Base-by-base conservation (phyloP, 1,140 invertebrate species). In the Uloborus diversus region DNA sequence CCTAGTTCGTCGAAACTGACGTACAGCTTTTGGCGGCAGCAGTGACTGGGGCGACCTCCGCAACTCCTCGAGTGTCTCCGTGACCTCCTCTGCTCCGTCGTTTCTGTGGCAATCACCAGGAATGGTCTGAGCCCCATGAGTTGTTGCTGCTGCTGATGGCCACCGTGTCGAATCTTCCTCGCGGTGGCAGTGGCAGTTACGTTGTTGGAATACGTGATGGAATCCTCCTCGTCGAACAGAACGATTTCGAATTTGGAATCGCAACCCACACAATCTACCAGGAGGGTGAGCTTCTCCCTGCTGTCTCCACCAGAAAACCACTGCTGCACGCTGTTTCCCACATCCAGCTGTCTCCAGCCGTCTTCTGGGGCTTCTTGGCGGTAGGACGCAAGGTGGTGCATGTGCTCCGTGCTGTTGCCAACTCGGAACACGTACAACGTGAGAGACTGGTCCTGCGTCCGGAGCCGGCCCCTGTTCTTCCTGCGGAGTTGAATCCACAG, bases 1-100 rank as follows among this genome's bases (percentile, higher is more conserved):
- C 94, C 94, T 17, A 97, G 90, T 70, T 94, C 91, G 81, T 92
- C 92, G 88, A 97, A 97, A 85, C 91, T 94, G 53, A 97, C 94
- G 88, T 94, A 95, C 87, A 96, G 94, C 27, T 92, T 91, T 86
- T 96, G 92, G 84, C 96, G 95, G 87, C 95, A 97, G 86, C 96
- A 97, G 85, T 93, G 92, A 78, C 92, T 93, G 80, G 90, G 85
- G 62, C 90, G 64, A 90, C 88, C 81, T 91, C 92, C 91, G 86
- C 94, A 96, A 84, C 95, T 94, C 51, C 96, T 89, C 37, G 94
- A 93, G 59, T 93, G 89, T 84, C 94, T 90, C 76, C 93, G 91
- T 1, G 93, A 91, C 17, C 94, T 82, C 28, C 94, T 81, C 5
- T 84, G 78, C 70, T 82, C 87, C 81, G 89, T 87, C 9, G 91